Evolutionary conservation across 2,797 vertebrate genomes (phyloP), one percentile per base, ranked within the genome.

Genomic region (Syngnathus acus): DNA sequence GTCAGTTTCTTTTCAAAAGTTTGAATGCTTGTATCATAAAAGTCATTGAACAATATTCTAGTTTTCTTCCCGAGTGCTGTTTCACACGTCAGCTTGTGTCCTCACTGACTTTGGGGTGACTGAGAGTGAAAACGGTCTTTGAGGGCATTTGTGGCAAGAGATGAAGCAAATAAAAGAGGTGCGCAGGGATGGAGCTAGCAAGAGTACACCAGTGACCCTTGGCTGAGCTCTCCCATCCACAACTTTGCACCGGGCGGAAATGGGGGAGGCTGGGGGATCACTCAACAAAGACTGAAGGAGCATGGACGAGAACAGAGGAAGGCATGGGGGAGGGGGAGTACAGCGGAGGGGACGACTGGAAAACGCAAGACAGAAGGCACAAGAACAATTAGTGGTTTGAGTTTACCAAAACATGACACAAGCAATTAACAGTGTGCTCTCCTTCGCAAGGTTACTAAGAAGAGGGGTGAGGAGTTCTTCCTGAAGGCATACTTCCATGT

Each of bases 391-490:
- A 85, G 75, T 57, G 85, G 84, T 85, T 90, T 80, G 80, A 73
- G 78, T 87, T 85, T 83, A 88, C 84, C 84, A 88, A 86, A 88
- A 89, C 86, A 88, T 84, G 85, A 86, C 84, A 80, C 77, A 78
- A 82, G 76, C 82, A 83, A 88, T 90, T 87, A 87, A 82, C 74
- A 65, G 71, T 78, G 78, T 84, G 80, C 71, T 9, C 4, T 17
- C 16, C 57, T 19, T 39, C 37, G 39, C 57, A 45, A 71, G 79
- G 78, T 79, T 80, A 84, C 74, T 61, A 11, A 73, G 58, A 65
- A 74, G 21, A 77, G 69, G 67, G 50, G 77, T 69, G 48, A 77
- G 63, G 62, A 72, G 75, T 58, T 11, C 71, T 82, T 87, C 81
- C 82, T 78, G 73, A 76, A 77, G 73, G 72, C 75, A 86, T 87